Evolutionary conservation across 2,113 vertebrate species (phyloP), one percentile per base, ranked within the genome.

Genomic region (Setophaga petechia): DNA sequence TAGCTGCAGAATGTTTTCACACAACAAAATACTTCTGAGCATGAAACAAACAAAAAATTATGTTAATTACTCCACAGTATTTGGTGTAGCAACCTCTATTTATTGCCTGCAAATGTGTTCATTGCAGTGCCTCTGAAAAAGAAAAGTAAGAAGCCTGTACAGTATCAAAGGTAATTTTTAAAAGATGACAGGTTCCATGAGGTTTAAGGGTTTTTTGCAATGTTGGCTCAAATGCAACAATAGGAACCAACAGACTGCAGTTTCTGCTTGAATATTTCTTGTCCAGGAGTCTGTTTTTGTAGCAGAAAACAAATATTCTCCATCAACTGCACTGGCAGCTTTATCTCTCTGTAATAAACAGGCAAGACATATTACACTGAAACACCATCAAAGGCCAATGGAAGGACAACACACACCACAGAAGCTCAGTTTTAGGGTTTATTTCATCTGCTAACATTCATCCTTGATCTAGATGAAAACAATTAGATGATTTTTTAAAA

Each of bases 391-490:
- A 44, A 75, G 52, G 46, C 15, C 87, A 86, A 8, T 14, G 47
- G 52, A 89, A 94, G 72, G 86, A 97, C 75, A 96, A 94, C 93
- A 93, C 93, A 9, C 79, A 89, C 46, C 15, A 69, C 25, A 41
- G 33, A 19, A 41, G 35, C 65, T 97, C 66, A 66, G 33, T 93
- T 97, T 96, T 82, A 97, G 90, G 92, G 86, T 98, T 98, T 98
- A 98, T 98, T 98, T 97, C 94, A 90, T 96, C 94, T 76, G 97
- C 97, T 98, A 97, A 97, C 96, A 97, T 97, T 97, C 98, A 97
- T 93, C 97, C 97, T 95, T 78, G 82, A 97, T 91, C 95, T 97
- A 97, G 95, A 97, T 97, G 97, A 95, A 98, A 97, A 97, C 97
- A 97, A 97, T 96, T 94, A 95, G 87, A 92, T 94, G 82, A 90